Evolutionary conservation across 2,888 invertebrate genomes (phyloP).

Genomic region (Priapulus caudatus): DNA sequence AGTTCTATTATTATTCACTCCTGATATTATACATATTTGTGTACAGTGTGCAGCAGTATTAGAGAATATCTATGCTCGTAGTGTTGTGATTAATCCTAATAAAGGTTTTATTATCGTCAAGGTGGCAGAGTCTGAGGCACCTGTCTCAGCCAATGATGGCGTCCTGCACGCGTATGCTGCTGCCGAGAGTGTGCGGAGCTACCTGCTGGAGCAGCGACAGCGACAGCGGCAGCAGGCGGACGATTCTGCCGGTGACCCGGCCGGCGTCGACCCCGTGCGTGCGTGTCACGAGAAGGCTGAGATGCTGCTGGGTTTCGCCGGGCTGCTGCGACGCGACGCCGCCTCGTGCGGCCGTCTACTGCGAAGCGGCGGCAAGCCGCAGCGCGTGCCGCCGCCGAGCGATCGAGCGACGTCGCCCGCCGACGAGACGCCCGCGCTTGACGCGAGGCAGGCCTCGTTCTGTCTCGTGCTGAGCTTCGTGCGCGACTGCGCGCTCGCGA

Average conservation of each 20-base stretch:
- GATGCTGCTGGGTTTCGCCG: constrained; percentile 34
- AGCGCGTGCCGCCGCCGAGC: neutral
- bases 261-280: constrained; percentile 22
- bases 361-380: neutral
- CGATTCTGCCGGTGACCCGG: constrained; percentile 18
- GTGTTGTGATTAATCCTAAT: too few relatives aligned
- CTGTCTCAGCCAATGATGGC: too few relatives aligned
- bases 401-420: constrained; percentile 11
- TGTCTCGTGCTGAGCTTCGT: constrained; percentile 36
- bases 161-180: neutral
- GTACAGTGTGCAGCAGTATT: too few relatives aligned
- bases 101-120: too few relatives aligned
- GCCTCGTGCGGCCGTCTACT: constrained; percentile 28
- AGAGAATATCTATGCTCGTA: too few relatives aligned
- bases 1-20: too few relatives aligned
- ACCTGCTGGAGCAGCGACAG: constrained; percentile 27
- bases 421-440: constrained; percentile 17
- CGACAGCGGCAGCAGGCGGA: constrained; percentile 21
- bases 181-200: neutral
- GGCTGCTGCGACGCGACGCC: constrained; percentile 32
- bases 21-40: too few relatives aligned
- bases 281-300: constrained; percentile 30
- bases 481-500: constrained; percentile 34
- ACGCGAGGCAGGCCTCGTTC: constrained; percentile 35
- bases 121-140: too few relatives aligned